Evolutionary conservation across 2,113 vertebrate species (phyloP).

Genomic region (Rhabdomys dilectus): DNA sequence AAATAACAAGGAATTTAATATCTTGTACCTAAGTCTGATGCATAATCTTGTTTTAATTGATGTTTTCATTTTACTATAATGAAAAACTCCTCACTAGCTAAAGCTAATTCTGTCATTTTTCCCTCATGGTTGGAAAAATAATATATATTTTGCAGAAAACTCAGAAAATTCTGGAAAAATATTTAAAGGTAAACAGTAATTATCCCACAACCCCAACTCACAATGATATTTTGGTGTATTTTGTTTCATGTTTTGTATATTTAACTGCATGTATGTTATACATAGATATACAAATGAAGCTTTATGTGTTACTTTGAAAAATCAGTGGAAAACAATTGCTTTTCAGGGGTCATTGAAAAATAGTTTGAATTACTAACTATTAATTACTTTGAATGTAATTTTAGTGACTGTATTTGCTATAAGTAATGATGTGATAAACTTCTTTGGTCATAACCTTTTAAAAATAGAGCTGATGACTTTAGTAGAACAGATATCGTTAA

Average conservation of each 20-base stretch:
- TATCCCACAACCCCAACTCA: background rate
- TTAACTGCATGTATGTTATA: background rate
- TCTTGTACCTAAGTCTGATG: background rate
- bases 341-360: background rate
- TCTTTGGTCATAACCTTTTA: background rate
- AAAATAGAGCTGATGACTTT: background rate
- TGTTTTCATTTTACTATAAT: background rate
- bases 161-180: background rate
- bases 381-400: slow-evolving; percentile 1
- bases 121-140: background rate
- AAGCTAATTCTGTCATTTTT: background rate
- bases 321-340: background rate
- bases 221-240: slow-evolving; percentile 47
- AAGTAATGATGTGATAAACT: background rate
- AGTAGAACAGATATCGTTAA: background rate
- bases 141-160: slow-evolving; percentile 13
- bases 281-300: background rate
- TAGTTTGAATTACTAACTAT: no score
- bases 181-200: slow-evolving; percentile 10
- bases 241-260: slow-evolving; percentile 6
- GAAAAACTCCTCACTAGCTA: background rate
- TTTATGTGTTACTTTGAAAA: slow-evolving; percentile 45
- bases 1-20: background rate
- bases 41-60: slow-evolving; percentile 4
- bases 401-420: background rate